phyloP scores from a whole-genome alignment of 2,113 vertebrate species.

The Genyomyrus donnyi region DNA sequence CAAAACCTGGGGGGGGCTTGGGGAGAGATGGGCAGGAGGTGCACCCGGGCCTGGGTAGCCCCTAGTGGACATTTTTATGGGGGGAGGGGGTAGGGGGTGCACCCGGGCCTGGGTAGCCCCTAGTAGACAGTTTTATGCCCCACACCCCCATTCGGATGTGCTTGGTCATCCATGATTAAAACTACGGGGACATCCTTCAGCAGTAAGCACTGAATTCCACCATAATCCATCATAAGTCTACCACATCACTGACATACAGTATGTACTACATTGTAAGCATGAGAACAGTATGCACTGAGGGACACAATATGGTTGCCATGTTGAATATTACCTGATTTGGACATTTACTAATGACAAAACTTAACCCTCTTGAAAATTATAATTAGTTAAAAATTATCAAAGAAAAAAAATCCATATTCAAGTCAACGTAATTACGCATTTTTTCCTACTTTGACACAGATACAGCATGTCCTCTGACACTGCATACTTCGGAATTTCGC shows the following conservation, averaged over 20 bases:
- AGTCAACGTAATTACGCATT: neutral
- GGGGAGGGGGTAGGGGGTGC: neutral
- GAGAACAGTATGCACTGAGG: neutral
- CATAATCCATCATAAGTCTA: neutral
- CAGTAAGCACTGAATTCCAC: neutral
- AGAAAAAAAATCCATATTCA: neutral
- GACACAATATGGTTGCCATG: neutral
- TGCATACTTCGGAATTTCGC: neutral
- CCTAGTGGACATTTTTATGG: neutral
- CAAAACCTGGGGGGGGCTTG: neutral
- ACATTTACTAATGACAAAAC: neutral
- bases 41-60: neutral
- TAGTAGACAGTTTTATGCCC: neutral
- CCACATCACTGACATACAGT: neutral
- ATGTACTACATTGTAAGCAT: neutral
- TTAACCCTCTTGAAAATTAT: neutral
- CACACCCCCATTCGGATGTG: neutral
- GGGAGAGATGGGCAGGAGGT: neutral
- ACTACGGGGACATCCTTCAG: neutral
- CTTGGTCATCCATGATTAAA: neutral
- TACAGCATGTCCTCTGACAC: neutral
- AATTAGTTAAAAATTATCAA: neutral
- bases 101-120: too few species aligned
- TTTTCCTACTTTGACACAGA: neutral
- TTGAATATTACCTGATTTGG: neutral